phyloP scores from a whole-genome alignment of 1,140 invertebrate species.

The Caenorhabditis latens region DNA sequence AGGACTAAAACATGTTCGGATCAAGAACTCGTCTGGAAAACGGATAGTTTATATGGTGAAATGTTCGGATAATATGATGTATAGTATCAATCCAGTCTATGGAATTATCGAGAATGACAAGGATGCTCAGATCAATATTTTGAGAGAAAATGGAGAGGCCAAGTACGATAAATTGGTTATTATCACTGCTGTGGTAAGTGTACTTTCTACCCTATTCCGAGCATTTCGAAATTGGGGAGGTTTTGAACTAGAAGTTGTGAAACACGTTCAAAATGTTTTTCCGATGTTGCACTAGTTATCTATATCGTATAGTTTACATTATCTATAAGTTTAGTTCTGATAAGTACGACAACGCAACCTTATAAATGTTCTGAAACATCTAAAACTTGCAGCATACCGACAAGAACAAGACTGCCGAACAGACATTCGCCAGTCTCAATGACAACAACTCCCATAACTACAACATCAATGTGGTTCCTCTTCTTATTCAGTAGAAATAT shows the following conservation, averaged over 20 bases:
- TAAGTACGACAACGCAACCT: too few species aligned
- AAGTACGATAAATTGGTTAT: slow-evolving; percentile 71
- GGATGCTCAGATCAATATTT: slow-evolving; percentile 64
- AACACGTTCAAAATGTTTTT: too few species aligned
- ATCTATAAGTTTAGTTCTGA: too few species aligned
- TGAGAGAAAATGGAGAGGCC: slow-evolving; percentile 68
- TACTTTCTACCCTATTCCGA: too few species aligned
- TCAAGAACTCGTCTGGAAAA: slow-evolving; percentile 41
- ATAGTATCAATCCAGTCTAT: slow-evolving; percentile 67
- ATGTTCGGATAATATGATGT: slow-evolving; percentile 69
- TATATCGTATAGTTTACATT: too few species aligned
- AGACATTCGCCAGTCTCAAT: neutral
- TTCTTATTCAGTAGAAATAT: neutral
- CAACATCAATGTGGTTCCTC: slow-evolving; percentile 37
- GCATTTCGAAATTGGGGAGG: too few species aligned
- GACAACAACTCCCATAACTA: neutral
- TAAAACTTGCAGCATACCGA: neutral
- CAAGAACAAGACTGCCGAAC: neutral
- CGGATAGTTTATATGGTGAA: slow-evolving; percentile 57
- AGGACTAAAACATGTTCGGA: slow-evolving; percentile 2
- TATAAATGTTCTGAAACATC: too few species aligned
- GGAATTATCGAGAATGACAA: slow-evolving; percentile 62
- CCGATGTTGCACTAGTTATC: too few species aligned
- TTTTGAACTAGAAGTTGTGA: too few species aligned
- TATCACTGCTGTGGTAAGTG: slow-evolving; percentile 59